These are phyloP conservation scores for Agrotis exclamationis DNA, from an alignment of 2,888 invertebrate species.

Conservation along the genomic window DNA sequence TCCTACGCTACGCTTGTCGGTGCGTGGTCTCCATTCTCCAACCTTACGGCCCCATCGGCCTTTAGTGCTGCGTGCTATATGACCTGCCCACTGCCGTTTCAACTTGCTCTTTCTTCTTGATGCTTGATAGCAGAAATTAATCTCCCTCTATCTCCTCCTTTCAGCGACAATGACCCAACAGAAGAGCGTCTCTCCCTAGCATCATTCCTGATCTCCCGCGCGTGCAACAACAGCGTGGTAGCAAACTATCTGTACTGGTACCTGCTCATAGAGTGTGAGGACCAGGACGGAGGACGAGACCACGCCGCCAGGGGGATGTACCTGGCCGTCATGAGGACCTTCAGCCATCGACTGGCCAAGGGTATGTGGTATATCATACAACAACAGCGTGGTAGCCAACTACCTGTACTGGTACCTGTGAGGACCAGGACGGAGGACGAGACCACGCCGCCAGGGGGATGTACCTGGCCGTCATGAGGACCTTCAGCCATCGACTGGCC, in stretches of 20 bases:
- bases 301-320: slow-evolving; percentile 96
- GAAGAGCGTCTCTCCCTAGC: slow-evolving; percentile 93
- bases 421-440: slow-evolving; percentile 95
- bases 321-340: slow-evolving; percentile 96
- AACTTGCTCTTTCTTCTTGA: no score
- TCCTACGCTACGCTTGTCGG: no score
- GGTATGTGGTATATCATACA: slow-evolving; percentile 87
- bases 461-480: slow-evolving; percentile 97
- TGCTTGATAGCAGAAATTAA: background rate
- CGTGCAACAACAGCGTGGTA: slow-evolving; percentile 96
- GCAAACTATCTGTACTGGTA: slow-evolving; percentile 99
- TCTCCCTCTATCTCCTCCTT: background rate
- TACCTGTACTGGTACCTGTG: slow-evolving; percentile 99
- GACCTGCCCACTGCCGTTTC: no score
- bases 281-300: slow-evolving; percentile 95
- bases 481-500: slow-evolving; percentile 94
- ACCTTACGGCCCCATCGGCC: no score
- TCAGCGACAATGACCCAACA: slow-evolving; percentile 62
- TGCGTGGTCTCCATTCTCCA: no score
- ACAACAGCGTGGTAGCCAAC: slow-evolving; percentile 95
- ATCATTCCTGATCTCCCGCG: slow-evolving; percentile 97
- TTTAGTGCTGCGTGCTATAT: no score
- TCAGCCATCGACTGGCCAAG: slow-evolving; percentile 93
- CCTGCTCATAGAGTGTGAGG: slow-evolving; percentile 97
- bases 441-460: slow-evolving; percentile 94